Conservation (phyloP, 2,888 invertebrate species). For the Cloeon dipterum region DNA sequence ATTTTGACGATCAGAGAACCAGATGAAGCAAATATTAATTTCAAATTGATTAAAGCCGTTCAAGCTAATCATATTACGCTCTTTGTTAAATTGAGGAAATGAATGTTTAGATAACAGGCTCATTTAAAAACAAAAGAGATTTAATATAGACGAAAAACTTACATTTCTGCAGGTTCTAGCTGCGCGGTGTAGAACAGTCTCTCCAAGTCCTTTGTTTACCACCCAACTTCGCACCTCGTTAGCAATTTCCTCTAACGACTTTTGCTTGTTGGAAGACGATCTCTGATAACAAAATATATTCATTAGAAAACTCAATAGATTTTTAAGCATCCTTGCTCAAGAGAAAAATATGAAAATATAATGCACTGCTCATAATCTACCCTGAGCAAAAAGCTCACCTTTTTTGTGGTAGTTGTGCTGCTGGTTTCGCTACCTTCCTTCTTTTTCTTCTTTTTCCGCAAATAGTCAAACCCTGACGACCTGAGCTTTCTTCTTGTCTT, state of each 20-base stretch:
- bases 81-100: no score
- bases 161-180: constrained; percentile 74
- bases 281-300: no score
- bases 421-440: constrained; percentile 23
- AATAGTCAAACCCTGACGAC: constrained; percentile 71
- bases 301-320: neutral
- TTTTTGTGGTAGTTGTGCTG: constrained; percentile 4
- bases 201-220: constrained; percentile 82
- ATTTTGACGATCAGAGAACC: no score
- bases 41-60: no score
- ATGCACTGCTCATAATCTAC: constrained; percentile 2
- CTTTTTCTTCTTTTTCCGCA: constrained; percentile 65
- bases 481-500: constrained; percentile 35
- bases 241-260: constrained; percentile 50
- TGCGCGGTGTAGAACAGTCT: constrained; percentile 78
- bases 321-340: neutral
- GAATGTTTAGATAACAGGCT: no score
- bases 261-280: no score
- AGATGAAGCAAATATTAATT: no score
- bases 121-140: no score
- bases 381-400: constrained; percentile 7
- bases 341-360: constrained; percentile 3
- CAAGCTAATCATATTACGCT: neutral
- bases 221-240: constrained; percentile 78
- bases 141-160: constrained; percentile 15